Conservation (phyloP, 2,113 vertebrate genomes). For the Vicugna pacos region DNA sequence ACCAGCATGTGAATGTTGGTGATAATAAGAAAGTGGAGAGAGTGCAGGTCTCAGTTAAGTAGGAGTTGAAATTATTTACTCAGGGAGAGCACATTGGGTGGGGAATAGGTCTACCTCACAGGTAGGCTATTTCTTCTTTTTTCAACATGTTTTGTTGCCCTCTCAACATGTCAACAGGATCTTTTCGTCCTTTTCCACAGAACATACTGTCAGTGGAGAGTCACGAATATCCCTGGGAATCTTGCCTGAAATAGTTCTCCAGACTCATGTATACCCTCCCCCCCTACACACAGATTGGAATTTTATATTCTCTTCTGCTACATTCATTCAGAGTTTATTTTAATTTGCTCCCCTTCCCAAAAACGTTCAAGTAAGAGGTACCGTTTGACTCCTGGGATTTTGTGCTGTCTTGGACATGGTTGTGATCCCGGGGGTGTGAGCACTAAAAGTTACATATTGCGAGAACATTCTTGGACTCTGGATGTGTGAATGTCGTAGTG, state of each 20-base stretch:
- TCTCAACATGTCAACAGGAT: background rate
- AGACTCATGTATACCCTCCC: too few relatives aligned
- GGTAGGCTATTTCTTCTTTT: background rate
- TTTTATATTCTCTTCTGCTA: background rate
- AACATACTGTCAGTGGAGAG: background rate
- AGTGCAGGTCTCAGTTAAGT: background rate
- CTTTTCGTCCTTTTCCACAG: background rate
- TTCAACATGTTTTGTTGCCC: background rate
- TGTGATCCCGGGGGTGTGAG: background rate
- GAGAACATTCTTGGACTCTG: background rate
- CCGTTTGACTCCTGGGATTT: background rate
- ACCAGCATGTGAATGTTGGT: background rate
- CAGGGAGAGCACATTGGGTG: background rate
- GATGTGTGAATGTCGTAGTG: background rate
- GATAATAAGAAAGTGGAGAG: background rate
- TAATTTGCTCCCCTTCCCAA: background rate
- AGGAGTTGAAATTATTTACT: background rate
- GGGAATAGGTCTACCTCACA: background rate
- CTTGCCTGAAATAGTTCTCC: background rate
- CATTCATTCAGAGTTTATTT: background rate
- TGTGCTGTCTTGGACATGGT: background rate
- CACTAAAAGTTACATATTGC: background rate
- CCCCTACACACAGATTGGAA: background rate
- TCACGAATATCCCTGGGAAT: background rate
- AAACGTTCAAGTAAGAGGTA: background rate